phyloP scores from a whole-genome alignment of 2,888 invertebrate genomes.

The Apamea epomidion region DNA sequence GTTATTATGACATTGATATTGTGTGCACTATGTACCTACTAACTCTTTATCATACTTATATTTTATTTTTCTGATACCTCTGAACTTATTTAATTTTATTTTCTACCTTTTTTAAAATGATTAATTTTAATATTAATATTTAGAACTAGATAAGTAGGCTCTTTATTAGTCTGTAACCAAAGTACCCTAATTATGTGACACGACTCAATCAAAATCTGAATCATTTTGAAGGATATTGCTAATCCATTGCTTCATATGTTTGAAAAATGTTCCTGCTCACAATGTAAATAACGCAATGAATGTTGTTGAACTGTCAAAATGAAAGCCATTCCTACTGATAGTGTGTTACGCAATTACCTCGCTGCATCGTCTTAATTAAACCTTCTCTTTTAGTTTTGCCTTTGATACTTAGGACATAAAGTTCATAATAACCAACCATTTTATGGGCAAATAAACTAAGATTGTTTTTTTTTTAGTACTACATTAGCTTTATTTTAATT shows the following conservation, averaged over 20 bases:
- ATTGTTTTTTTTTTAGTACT: not conserved
- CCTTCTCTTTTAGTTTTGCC: not conserved
- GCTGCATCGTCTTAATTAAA: too few species aligned
- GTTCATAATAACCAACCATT: not conserved
- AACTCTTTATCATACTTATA: not conserved
- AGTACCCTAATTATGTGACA: too few species aligned
- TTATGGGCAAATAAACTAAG: not conserved
- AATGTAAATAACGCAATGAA: not conserved
- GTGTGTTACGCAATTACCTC: not conserved
- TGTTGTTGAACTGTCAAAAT: not conserved
- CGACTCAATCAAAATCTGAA: not conserved
- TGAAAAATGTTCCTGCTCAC: not conserved
- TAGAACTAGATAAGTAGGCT: not conserved
- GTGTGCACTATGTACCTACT: not conserved
- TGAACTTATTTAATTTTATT: not conserved
- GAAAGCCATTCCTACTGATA: not conserved
- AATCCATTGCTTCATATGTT: not conserved
- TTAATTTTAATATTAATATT: not conserved
- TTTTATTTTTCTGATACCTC: not conserved
- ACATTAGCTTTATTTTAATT: slow-evolving; percentile 1
- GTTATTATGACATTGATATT: slow-evolving; percentile 11
- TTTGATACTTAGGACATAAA: not conserved
- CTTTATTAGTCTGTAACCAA: too few species aligned
- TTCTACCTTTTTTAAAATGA: not conserved
- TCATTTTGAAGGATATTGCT: not conserved